Evolutionary conservation across 2,888 invertebrate species (phyloP).

Genomic region (Copidosoma aretas): DNA sequence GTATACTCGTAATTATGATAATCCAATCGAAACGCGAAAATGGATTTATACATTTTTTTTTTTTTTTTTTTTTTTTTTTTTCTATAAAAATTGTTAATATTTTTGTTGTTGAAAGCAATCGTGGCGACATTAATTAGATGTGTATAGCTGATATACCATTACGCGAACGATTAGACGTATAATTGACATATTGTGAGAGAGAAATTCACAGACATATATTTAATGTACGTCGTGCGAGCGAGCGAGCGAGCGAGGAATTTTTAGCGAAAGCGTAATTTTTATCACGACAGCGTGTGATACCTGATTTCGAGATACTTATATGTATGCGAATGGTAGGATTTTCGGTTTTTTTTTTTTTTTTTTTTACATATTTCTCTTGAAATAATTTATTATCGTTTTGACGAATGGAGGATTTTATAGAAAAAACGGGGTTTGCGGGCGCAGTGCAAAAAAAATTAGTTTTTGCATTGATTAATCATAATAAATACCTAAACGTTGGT

Average conservation of each 20-base stretch:
- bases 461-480: background rate
- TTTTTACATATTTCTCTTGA: conserved; percentile 13
- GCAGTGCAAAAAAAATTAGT: background rate
- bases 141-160: too few relatives aligned
- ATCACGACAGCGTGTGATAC: too few relatives aligned
- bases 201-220: too few relatives aligned
- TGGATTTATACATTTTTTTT: conserved; percentile 7
- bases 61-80: too few relatives aligned
- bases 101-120: conserved; percentile 17
- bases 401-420: background rate
- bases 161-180: too few relatives aligned
- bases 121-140: background rate
- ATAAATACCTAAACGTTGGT: background rate
- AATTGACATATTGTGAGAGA: too few relatives aligned
- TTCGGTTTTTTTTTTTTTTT: conserved; percentile 23
- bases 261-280: too few relatives aligned
- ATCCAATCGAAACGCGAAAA: conserved; percentile 1
- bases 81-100: conserved; percentile 12
- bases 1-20: too few relatives aligned
- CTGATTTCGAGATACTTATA: too few relatives aligned
- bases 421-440: background rate
- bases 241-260: too few relatives aligned
- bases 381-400: background rate
- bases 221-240: too few relatives aligned
- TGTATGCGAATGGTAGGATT: conserved; percentile 10